Percentiles rank a stretch among this genome's conserved stretches.
phyloP scores from a whole-genome alignment of 2,797 vertebrate genomes.

The Hemitrygon akajei region DNA sequence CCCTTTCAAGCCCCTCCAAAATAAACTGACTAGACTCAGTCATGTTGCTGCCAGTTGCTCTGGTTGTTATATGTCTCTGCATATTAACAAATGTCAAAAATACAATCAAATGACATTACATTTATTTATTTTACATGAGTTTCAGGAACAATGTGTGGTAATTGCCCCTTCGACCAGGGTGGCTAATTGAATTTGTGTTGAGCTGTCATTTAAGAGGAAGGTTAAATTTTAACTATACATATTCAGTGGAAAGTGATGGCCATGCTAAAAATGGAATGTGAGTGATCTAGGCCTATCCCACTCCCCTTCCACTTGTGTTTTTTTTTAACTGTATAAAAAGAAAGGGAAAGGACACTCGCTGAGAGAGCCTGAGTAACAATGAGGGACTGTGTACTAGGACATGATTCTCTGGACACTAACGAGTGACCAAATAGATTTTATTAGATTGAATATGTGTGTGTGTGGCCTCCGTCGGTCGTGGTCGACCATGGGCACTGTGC shows the following conservation, averaged over 20 bases:
- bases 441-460: too few species aligned
- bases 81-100: background rate
- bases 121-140: background rate
- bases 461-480: too few species aligned
- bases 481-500: too few species aligned
- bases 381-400: too few species aligned
- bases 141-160: background rate
- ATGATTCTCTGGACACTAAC: too few species aligned
- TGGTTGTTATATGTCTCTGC: background rate
- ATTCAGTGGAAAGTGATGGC: background rate
- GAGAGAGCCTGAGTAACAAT: too few species aligned
- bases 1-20: conserved; percentile 23
- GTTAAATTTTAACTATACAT: background rate
- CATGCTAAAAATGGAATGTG: background rate
- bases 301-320: background rate
- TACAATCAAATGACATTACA: background rate
- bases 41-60: background rate
- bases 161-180: background rate
- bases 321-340: background rate
- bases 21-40: conserved; percentile 8
- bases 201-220: background rate
- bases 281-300: background rate
- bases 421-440: too few species aligned
- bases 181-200: background rate
- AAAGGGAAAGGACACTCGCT: background rate